Conservation (phyloP, 2,797 vertebrate species). For the Dermochelys coriacea region DNA sequence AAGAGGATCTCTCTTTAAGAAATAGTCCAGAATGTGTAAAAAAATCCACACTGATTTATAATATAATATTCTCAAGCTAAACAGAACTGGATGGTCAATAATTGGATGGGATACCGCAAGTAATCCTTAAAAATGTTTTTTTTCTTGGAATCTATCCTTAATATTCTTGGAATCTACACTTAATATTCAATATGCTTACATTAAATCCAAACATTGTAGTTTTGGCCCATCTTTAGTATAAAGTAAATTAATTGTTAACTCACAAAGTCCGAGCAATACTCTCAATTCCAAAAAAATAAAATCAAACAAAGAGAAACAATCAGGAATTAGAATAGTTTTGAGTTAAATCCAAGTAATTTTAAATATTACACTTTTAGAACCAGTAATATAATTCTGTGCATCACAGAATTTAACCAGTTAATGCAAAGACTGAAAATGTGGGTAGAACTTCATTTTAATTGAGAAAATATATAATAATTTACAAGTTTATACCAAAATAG, state of each 20-base stretch:
- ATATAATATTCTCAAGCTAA: background rate
- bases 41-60: background rate
- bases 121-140: background rate
- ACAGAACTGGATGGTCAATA: background rate
- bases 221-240: background rate
- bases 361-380: background rate
- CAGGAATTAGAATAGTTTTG: background rate
- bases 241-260: conserved; percentile 18
- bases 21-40: background rate
- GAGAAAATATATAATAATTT: background rate
- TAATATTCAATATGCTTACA: background rate
- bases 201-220: background rate
- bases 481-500: background rate
- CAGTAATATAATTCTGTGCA: background rate
- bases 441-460: background rate
- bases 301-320: background rate
- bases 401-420: background rate
- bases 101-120: background rate
- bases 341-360: background rate
- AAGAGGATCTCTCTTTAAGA: background rate
- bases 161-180: background rate
- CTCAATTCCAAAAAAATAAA: conserved; percentile 13
- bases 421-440: background rate
- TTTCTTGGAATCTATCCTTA: background rate
- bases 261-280: background rate